A percentile compares a stretch with the other conserved stretches of the same genome.
phyloP scores from a whole-genome alignment of 2,888 invertebrate species.

The Brassicogethes aeneus region DNA sequence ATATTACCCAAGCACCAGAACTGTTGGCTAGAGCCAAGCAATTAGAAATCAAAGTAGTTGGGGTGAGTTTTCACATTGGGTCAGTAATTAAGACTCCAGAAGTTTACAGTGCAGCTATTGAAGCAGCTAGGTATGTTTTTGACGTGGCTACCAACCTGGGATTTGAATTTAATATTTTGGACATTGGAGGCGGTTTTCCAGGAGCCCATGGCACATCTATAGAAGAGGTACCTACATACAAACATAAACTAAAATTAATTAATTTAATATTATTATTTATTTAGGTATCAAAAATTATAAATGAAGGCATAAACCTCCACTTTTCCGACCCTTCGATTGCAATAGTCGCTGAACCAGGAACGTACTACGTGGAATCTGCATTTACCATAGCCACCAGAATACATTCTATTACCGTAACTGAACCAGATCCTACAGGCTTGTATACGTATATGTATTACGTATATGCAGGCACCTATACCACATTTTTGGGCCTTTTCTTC shows the following conservation, averaged over 20 bases:
- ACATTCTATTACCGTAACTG: slow-evolving; percentile 38
- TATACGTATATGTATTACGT: background rate
- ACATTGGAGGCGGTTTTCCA: slow-evolving; percentile 14
- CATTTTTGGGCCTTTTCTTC: slow-evolving; percentile 2
- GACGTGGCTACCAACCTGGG: slow-evolving; percentile 9
- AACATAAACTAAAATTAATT: too few species aligned
- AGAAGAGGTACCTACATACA: slow-evolving; percentile 57
- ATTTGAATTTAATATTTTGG: slow-evolving; percentile 11
- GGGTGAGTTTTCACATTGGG: slow-evolving; percentile 13
- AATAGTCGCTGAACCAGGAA: slow-evolving; percentile 54
- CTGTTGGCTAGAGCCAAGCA: slow-evolving; percentile 9
- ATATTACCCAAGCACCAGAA: slow-evolving; percentile 8
- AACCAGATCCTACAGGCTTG: slow-evolving; percentile 13
- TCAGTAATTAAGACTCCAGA: slow-evolving; percentile 6
- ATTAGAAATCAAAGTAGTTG: slow-evolving; percentile 12
- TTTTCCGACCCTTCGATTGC: slow-evolving; percentile 41
- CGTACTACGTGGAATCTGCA: slow-evolving; percentile 52
- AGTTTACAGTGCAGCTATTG: slow-evolving; percentile 9
- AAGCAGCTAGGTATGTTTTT: slow-evolving; percentile 9
- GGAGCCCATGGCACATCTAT: slow-evolving; percentile 45
- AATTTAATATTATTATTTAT: slow-evolving; percentile 5
- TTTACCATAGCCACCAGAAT: slow-evolving; percentile 48
- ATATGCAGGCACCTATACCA: slow-evolving; percentile 1
- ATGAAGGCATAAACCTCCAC: slow-evolving; percentile 43
- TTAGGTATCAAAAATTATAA: slow-evolving; percentile 39